Evolutionary conservation across 2,797 vertebrate species (phyloP).

Genomic region (Chloroceryle amazona): DNA sequence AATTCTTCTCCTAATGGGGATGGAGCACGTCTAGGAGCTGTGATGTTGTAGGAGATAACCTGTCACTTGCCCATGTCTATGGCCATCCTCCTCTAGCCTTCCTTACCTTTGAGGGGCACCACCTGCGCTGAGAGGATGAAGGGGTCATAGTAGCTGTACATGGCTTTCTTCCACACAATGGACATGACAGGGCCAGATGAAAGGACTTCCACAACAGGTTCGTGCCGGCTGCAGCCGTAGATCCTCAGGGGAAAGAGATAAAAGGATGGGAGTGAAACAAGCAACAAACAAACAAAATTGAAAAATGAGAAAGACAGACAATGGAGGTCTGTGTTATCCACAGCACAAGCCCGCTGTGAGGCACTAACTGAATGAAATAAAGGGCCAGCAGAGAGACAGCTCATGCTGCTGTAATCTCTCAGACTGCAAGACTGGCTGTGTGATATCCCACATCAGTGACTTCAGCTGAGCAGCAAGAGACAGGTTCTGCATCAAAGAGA

Average conservation of each 20-base stretch:
- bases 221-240: slow-evolving; percentile 91
- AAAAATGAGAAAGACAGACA: background rate
- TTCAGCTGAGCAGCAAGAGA: background rate
- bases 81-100: background rate
- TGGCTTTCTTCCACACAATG: slow-evolving; percentile 92
- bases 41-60: background rate
- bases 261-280: background rate
- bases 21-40: background rate
- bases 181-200: slow-evolving; percentile 91
- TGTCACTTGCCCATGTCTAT: background rate
- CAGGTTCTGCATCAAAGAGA: slow-evolving; percentile 34
- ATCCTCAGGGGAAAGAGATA: slow-evolving; percentile 76
- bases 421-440: background rate
- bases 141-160: slow-evolving; percentile 90
- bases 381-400: background rate
- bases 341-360: background rate
- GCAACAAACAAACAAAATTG: background rate
- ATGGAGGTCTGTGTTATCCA: background rate
- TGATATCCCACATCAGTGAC: slow-evolving; percentile 11
- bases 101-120: slow-evolving; percentile 84
- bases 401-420: background rate
- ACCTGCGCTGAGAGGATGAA: slow-evolving; percentile 88
- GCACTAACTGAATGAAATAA: background rate
- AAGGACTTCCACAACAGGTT: slow-evolving; percentile 86
- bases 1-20: background rate